A percentile compares a stretch with the other conserved stretches of the same genome.
phyloP scores from a whole-genome alignment of 2,113 vertebrate genomes.

The Bufo gargarizans region DNA sequence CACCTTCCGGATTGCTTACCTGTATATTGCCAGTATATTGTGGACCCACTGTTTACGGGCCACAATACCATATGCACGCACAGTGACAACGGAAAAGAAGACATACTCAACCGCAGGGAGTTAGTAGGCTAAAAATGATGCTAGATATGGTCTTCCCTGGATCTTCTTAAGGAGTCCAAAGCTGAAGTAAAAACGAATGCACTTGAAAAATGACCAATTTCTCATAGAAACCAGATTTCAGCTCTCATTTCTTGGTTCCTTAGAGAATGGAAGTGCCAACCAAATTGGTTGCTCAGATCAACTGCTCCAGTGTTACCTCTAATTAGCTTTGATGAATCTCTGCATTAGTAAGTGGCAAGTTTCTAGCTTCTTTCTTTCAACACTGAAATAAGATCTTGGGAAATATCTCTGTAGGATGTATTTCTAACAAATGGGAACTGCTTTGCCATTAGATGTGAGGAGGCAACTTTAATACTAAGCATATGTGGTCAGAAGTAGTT shows the following conservation, averaged over 20 bases:
- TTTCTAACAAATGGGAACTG: not conserved
- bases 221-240: not conserved
- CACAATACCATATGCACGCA: no score
- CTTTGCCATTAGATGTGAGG: not conserved
- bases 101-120: no score
- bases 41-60: no score
- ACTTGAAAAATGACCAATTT: not conserved
- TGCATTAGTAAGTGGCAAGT: not conserved
- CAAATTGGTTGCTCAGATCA: not conserved
- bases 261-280: not conserved
- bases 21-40: no score
- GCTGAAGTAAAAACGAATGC: not conserved
- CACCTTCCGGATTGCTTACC: no score
- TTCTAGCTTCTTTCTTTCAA: not conserved
- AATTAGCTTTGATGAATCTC: not conserved
- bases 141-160: no score
- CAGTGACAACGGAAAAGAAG: no score
- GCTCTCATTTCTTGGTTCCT: not conserved
- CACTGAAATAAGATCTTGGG: not conserved
- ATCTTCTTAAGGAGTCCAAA: no score
- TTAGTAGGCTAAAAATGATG: no score
- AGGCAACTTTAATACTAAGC: conserved; percentile 5
- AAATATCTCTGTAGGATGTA: not conserved
- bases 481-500: conserved; percentile 2
- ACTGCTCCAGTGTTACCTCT: not conserved